A percentile compares a stretch with the other conserved stretches of the same genome.
Conservation (phyloP, 2,888 invertebrate genomes). For the Rosalia funebris region DNA sequence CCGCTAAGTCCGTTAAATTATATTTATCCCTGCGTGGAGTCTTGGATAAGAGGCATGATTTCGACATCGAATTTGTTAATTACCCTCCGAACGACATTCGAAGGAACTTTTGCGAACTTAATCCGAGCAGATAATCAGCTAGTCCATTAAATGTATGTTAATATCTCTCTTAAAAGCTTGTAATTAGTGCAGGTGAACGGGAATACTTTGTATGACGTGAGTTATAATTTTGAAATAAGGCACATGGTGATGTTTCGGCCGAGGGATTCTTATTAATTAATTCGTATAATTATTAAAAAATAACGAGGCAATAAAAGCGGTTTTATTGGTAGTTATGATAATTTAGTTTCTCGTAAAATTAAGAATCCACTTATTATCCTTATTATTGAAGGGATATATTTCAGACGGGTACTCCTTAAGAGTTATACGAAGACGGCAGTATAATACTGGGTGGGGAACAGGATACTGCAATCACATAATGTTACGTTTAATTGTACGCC, state of each 20-base stretch:
- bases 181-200: constrained; percentile 41
- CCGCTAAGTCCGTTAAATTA: constrained; percentile 34
- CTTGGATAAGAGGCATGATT: constrained; percentile 29
- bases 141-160: constrained; percentile 37
- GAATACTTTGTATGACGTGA: constrained; percentile 20
- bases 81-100: constrained; percentile 34
- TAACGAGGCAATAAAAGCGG: constrained; percentile 33
- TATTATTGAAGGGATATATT: not conserved
- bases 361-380: not conserved
- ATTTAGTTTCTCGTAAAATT: constrained; percentile 20
- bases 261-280: constrained; percentile 26
- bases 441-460: no score
- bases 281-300: constrained; percentile 32
- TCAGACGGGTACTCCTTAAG: not conserved
- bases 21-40: constrained; percentile 33
- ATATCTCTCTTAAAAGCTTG: constrained; percentile 34
- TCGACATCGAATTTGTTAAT: constrained; percentile 37
- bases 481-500: no score
- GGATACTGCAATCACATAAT: no score
- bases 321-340: constrained; percentile 33
- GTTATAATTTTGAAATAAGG: constrained; percentile 30
- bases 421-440: not conserved
- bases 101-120: constrained; percentile 34
- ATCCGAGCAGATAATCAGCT: constrained; percentile 36
- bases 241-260: constrained; percentile 13